A percentile compares a stretch with the other conserved stretches of the same genome.
These are phyloP conservation scores for Phyllostomus discolor DNA, from an alignment of 2,113 vertebrate species.

Conservation along the genomic window DNA sequence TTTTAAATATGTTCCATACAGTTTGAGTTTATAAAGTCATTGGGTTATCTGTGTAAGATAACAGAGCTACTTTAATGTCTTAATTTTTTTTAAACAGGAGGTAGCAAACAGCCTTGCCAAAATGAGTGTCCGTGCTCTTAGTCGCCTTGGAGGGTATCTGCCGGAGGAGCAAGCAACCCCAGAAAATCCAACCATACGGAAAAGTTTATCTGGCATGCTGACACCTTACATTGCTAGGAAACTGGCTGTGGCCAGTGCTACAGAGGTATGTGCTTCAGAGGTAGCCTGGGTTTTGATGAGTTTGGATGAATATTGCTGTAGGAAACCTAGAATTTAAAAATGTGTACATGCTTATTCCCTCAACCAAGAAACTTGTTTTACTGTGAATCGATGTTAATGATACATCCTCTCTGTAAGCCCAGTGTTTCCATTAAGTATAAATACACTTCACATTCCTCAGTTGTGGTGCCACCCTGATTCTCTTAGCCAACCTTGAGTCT, in stretches of 20 bases:
- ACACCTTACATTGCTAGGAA: conserved; percentile 94
- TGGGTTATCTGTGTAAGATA: background rate
- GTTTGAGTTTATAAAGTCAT: background rate
- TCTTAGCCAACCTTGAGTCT: background rate
- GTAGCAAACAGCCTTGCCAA: conserved; percentile 96
- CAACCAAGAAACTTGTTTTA: background rate
- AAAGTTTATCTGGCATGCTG: conserved; percentile 95
- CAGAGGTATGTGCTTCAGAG: conserved; percentile 84
- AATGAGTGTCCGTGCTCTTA: conserved; percentile 91
- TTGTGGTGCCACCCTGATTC: background rate
- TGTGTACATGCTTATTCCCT: background rate
- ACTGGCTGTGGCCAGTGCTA: conserved; percentile 83
- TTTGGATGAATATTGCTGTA: background rate
- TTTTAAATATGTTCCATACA: background rate
- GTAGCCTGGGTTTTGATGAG: background rate
- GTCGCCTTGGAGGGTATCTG: conserved; percentile 92
- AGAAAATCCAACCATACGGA: conserved; percentile 93
- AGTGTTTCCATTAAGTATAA: background rate
- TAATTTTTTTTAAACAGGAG: conserved; percentile 80
- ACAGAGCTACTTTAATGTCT: background rate
- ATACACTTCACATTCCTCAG: background rate
- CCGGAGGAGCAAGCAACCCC: conserved; percentile 85
- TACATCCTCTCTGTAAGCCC: background rate
- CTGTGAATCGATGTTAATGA: background rate
- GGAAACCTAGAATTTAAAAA: background rate